Base-by-base conservation (phyloP, 1,140 invertebrate species). In the Psix sp. region DNA sequence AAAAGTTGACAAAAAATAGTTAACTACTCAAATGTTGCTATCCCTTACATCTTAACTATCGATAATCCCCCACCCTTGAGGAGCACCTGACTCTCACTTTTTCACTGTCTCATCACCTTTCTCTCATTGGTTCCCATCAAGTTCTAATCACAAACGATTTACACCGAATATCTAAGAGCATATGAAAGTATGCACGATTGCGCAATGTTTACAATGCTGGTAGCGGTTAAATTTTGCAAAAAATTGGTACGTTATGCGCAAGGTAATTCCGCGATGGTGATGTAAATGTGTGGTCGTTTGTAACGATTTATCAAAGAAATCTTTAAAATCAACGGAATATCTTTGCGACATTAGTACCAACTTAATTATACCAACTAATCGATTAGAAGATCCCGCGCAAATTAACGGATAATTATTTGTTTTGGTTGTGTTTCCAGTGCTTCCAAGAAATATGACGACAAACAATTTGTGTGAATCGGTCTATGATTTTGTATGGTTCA, bases 201-300 rank as follows among this genome's bases (percentile, higher is more conserved):
- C 31, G 59, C 39, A 63, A 63, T 52, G 26, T 63, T 63, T 51
- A 62, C 57, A 62, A 62, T 62, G n/a, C 46, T 4, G 35, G 20
- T 42, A 21, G 31, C 29, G 11, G 16, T 54, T 31, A 54, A 15
- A 42, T 54, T 54, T 42, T 13, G 15, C 21, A 36, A 60, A 60
- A 60, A 60, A 48, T 60, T 39, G 29, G 31, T 40, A 40, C 26
- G 31, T 49, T 60, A 60, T 40, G 13, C 31, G 10, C 18, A 13
- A 29, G 16, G 13, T 17, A 60, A 49, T 49, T 40, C 33, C 54
- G 33, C 38, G 18, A 59, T 46, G 18, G 36, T 49, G 43, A 60
- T 49, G 43, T 60, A 60, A 60, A 60, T 49, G 48, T 21, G 33
- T 11, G 5, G 33, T 35, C 33, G 13, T 35, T 35, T 5, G 33